Evolutionary conservation across 30 jellyfish, hydroid and myxozoan species (phyloP).

Genomic region (Aurelia aurita complex sp. Pacific): DNA sequence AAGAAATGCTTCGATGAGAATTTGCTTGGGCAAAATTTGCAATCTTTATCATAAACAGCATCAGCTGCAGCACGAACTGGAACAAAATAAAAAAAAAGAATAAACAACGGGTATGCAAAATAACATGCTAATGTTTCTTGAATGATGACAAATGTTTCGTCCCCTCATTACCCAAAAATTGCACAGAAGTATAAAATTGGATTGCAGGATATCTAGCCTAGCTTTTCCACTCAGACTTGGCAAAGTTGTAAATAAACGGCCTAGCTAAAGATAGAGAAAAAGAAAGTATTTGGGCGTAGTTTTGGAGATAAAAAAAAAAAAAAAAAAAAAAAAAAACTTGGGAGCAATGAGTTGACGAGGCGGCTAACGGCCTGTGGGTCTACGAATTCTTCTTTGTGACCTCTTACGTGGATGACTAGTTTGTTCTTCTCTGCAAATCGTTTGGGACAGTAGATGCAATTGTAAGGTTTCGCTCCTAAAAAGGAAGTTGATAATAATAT

Average conservation of each 20-base stretch:
- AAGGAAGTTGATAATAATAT: background rate
- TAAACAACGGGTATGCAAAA: no score
- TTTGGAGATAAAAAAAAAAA: no score
- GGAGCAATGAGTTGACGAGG: slow-evolving; percentile 49
- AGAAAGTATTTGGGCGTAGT: no score
- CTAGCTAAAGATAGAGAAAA: no score
- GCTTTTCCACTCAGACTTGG: no score
- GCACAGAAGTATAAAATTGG: no score
- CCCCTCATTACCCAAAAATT: no score
- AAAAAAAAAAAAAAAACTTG: no score
- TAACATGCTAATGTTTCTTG: no score
- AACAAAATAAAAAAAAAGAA: background rate
- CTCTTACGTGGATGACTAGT: slow-evolving; percentile 43
- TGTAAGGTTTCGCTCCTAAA: slow-evolving; percentile 71
- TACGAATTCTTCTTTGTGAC: slow-evolving; percentile 66
- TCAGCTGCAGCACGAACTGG: background rate
- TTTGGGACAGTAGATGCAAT: slow-evolving; percentile 72
- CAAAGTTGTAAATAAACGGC: no score
- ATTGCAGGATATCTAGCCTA: no score
- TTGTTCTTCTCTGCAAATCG: slow-evolving; percentile 75
- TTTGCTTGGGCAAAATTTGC: slow-evolving; percentile 52
- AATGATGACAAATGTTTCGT: no score
- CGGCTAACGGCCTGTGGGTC: slow-evolving; percentile 69
- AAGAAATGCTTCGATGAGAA: slow-evolving; percentile 63
- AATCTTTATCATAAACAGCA: slow-evolving; percentile 25